phyloP scores from a whole-genome alignment of 2,797 vertebrate genomes.

The Sebastes paucispinis region DNA sequence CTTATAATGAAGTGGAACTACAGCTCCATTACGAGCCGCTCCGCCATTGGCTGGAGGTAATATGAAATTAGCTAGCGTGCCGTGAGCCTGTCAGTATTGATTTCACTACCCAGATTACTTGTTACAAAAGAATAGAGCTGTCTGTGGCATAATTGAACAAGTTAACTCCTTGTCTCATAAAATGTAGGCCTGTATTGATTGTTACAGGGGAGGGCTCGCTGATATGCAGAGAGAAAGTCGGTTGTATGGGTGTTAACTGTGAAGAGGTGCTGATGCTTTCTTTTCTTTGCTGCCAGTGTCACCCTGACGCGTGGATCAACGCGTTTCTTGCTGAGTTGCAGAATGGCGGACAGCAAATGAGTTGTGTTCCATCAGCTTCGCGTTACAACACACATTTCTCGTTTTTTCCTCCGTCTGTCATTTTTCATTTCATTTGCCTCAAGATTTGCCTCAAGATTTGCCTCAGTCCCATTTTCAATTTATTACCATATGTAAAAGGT shows the following conservation, averaged over 20 bases:
- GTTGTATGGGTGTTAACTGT: slow-evolving; percentile 84
- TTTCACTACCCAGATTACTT: slow-evolving; percentile 99
- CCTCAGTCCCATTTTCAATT: slow-evolving; percentile 49
- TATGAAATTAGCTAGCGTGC: slow-evolving; percentile 98
- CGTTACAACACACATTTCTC: slow-evolving; percentile 39
- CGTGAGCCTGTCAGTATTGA: slow-evolving; percentile 97
- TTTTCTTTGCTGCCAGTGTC: slow-evolving; percentile 60
- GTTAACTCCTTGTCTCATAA: slow-evolving; percentile 99
- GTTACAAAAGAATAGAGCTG: slow-evolving; percentile 99
- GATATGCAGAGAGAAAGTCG: slow-evolving; percentile 84
- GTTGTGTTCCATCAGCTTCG: slow-evolving; percentile 54
- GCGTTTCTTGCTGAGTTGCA: slow-evolving; percentile 76
- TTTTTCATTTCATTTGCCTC: slow-evolving; percentile 59
- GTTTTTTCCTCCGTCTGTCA: slow-evolving; percentile 37
- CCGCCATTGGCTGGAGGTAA: slow-evolving; percentile 95
- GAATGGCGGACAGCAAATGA: slow-evolving; percentile 61
- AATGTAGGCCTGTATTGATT: slow-evolving; percentile 97
- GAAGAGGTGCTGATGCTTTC: slow-evolving; percentile 81
- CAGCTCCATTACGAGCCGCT: slow-evolving; percentile 92
- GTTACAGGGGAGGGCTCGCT: slow-evolving; percentile 78
- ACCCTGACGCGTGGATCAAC: slow-evolving; percentile 70
- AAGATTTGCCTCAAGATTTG: slow-evolving; percentile 25
- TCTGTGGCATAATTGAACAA: slow-evolving; percentile 99
- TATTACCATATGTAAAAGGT: slow-evolving; percentile 60
- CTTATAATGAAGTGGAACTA: slow-evolving; percentile 96